Percentiles rank a stretch among this genome's conserved stretches.
Evolutionary conservation across 2,113 vertebrate species (phyloP).

Genomic region (Mandrillus leucophaeus): DNA sequence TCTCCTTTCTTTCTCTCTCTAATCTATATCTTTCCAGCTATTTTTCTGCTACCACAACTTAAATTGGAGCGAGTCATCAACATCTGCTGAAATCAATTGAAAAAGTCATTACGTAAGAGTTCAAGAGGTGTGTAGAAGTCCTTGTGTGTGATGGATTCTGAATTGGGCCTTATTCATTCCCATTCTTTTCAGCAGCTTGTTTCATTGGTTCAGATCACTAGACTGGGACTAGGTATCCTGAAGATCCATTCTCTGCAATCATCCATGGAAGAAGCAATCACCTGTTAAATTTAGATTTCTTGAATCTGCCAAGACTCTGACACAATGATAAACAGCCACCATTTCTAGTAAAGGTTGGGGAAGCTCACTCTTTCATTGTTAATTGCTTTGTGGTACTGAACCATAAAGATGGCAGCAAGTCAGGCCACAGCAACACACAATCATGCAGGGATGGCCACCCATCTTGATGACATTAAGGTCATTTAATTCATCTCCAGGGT

Average conservation of each 20-base stretch:
- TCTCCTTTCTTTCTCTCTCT: not conserved
- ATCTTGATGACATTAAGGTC: conserved; percentile 56
- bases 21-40: not conserved
- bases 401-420: conserved; percentile 76
- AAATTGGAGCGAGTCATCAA: conserved; percentile 74
- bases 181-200: conserved; percentile 58
- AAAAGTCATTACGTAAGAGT: conserved; percentile 77
- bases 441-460: not conserved
- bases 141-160: conserved; percentile 52
- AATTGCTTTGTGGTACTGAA: conserved; percentile 84
- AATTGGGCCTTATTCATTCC: conserved; percentile 60
- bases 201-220: conserved; percentile 47
- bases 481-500: conserved; percentile 62
- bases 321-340: conserved; percentile 85
- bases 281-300: conserved; percentile 89
- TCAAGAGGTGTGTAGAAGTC: conserved; percentile 52
- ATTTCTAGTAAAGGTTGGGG: conserved; percentile 80
- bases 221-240: conserved; percentile 72
- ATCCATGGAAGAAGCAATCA: conserved; percentile 75
- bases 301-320: conserved; percentile 85
- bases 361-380: conserved; percentile 78
- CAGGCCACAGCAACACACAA: conserved; percentile 58
- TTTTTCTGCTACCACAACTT: conserved; percentile 70
- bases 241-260: conserved; percentile 83
- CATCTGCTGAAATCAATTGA: conserved; percentile 81